These are phyloP conservation scores for Rhodinocichla rosea DNA, from an alignment of 2,113 vertebrate species.

Conservation along the genomic window DNA sequence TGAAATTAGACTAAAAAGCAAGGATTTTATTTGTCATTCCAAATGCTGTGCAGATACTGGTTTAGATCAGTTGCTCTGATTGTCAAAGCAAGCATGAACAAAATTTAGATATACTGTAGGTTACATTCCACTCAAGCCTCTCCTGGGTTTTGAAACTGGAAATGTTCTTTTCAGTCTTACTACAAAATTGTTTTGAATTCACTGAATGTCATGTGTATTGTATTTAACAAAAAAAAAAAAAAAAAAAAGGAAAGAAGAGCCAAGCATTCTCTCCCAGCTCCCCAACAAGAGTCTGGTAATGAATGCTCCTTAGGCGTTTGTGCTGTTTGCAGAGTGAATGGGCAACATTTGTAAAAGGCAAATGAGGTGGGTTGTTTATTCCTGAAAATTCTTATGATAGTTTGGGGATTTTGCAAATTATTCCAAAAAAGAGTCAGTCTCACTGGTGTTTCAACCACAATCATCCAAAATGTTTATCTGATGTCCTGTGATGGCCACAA, in stretches of 20 bases:
- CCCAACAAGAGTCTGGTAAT: background rate
- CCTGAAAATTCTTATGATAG: background rate
- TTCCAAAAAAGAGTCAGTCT: background rate
- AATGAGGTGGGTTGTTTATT: background rate
- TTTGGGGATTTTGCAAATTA: background rate
- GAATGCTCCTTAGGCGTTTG: background rate
- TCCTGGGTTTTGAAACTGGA: slow-evolving; percentile 65
- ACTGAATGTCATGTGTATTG: background rate
- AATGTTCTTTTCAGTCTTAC: slow-evolving; percentile 55
- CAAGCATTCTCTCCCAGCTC: background rate
- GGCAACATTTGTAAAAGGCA: background rate
- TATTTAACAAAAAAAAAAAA: background rate
- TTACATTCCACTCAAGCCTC: background rate
- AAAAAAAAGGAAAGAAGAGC: background rate
- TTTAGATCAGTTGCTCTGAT: background rate
- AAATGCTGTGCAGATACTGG: background rate
- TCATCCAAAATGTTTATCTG: background rate
- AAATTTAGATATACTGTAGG: background rate
- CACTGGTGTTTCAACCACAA: background rate
- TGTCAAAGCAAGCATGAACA: background rate
- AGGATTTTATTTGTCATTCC: background rate
- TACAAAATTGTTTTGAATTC: slow-evolving; percentile 8
- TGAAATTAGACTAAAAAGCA: background rate
- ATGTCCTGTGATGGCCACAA: background rate
- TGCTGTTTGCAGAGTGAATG: background rate